Evolutionary conservation across 2,888 invertebrate species (phyloP).

Genomic region (Caenorhabditis sinica): DNA sequence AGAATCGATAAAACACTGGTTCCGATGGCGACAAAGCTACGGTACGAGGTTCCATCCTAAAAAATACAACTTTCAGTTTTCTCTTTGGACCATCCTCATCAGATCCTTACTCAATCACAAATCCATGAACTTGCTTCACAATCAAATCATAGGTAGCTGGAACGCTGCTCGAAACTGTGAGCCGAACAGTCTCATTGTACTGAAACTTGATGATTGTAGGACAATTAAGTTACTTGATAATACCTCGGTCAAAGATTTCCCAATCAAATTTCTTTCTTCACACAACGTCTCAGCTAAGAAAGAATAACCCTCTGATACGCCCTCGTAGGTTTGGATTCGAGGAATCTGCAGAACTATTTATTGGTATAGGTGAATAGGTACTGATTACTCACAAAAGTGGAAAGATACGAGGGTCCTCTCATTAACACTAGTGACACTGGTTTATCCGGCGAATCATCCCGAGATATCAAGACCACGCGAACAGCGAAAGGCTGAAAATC

Average conservation of each 20-base stretch:
- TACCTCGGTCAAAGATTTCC: neutral
- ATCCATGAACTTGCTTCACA: neutral
- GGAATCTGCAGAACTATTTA: constrained; percentile 2
- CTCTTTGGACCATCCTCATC: neutral
- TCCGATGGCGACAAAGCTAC: neutral
- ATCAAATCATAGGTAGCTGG: neutral
- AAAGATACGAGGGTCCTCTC: neutral
- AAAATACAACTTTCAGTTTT: neutral
- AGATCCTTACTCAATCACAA: neutral
- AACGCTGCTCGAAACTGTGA: constrained; percentile 14
- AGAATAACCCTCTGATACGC: neutral
- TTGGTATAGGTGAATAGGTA: neutral
- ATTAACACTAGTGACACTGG: neutral
- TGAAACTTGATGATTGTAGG: neutral
- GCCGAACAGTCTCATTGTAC: constrained; percentile 7
- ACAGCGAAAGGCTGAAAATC: neutral
- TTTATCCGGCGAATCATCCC: neutral
- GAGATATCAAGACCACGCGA: neutral
- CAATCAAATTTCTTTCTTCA: neutral
- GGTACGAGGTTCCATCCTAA: neutral
- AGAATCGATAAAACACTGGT: constrained; percentile 11
- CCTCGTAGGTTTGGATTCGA: neutral
- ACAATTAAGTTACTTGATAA: too few species aligned
- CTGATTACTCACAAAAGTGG: neutral
- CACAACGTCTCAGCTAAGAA: constrained; percentile 9